Evolutionary conservation across 2,888 invertebrate species (phyloP).

Genomic region (Drosophila parthenogenetica): DNA sequence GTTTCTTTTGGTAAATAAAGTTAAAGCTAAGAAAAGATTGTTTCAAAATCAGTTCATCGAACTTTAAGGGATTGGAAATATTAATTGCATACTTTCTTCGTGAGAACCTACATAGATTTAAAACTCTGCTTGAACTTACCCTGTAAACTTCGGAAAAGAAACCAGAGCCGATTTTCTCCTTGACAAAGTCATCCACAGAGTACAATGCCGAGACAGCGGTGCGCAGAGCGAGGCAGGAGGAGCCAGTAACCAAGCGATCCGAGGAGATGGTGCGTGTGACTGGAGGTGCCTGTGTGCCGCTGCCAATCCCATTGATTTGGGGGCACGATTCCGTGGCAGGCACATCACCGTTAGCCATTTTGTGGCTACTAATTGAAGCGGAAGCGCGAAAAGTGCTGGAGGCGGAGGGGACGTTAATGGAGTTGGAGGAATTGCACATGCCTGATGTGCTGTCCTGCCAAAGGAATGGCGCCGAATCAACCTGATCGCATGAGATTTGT

Average conservation of each 20-base stretch:
- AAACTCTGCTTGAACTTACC: conserved; percentile 88
- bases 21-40: too few species aligned
- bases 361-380: conserved; percentile 7
- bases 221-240: conserved; percentile 95
- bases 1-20: background rate
- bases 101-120: too few species aligned
- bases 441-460: conserved; percentile 57
- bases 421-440: conserved; percentile 40
- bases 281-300: conserved; percentile 58
- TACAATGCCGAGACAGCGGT: conserved; percentile 96
- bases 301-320: conserved; percentile 10
- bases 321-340: conserved; percentile 13
- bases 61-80: too few species aligned
- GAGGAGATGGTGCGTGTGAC: conserved; percentile 84
- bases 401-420: background rate
- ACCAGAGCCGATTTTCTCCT: conserved; percentile 96
- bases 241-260: conserved; percentile 88
- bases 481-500: conserved; percentile 51
- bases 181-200: conserved; percentile 96
- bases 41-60: too few species aligned
- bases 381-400: conserved; percentile 16
- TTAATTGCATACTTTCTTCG: too few species aligned
- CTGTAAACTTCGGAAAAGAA: conserved; percentile 99
- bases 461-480: conserved; percentile 54
- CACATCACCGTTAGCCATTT: conserved; percentile 25